Evolutionary conservation across 2,797 vertebrate genomes (phyloP).

Genomic region (Oryzias sinensis): DNA sequence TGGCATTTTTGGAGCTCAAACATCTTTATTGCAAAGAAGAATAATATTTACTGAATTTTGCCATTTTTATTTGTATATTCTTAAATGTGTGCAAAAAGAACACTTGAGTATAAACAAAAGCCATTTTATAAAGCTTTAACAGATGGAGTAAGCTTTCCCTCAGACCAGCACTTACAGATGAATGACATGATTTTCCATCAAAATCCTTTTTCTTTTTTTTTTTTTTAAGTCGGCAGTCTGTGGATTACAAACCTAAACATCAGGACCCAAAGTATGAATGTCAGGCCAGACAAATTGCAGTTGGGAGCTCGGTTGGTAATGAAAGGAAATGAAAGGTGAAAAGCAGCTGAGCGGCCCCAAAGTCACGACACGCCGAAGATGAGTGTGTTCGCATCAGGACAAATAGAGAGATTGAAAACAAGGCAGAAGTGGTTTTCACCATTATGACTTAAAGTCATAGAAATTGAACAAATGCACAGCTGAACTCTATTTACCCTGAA

Average conservation of each 20-base stretch:
- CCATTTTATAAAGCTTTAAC: constrained; percentile 1
- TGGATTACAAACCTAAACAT: constrained; percentile 19
- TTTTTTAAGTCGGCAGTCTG: background rate
- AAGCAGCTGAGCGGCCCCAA: constrained; percentile 55
- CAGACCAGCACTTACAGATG: constrained; percentile 29
- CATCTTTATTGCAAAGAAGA: no score
- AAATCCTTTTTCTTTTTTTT: background rate
- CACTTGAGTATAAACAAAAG: no score
- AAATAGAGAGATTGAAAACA: constrained; percentile 17
- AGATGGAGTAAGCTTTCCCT: constrained; percentile 9
- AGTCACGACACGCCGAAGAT: constrained; percentile 38
- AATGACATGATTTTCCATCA: constrained; percentile 22
- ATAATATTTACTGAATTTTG: no score
- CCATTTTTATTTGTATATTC: no score
- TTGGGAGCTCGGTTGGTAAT: constrained; percentile 32
- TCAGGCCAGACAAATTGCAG: constrained; percentile 34
- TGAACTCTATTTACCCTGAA: no score
- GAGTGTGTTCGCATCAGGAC: constrained; percentile 27
- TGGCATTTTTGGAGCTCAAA: no score
- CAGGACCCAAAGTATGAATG: constrained; percentile 10
- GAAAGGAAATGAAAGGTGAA: constrained; percentile 54
- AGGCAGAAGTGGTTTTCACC: constrained; percentile 35
- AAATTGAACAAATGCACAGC: constrained; percentile 12
- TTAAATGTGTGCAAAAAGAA: no score
- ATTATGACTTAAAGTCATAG: constrained; percentile 24